Conservation (phyloP, 2,113 vertebrate genomes). For the Podiceps cristatus region DNA sequence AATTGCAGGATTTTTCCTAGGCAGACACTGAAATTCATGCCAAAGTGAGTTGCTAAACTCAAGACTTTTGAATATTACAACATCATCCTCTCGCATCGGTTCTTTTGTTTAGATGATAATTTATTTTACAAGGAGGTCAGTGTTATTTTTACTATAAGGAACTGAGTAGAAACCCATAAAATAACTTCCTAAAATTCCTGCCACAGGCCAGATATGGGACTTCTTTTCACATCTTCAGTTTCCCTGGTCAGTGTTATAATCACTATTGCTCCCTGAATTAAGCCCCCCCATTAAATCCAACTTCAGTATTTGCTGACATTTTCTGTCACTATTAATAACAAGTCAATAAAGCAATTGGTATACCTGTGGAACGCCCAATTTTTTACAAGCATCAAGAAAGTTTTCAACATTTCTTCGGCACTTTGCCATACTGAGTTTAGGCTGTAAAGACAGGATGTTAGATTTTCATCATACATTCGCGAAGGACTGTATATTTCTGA, state of each 20-base stretch:
- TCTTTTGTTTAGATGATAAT: not conserved
- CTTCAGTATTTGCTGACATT: not conserved
- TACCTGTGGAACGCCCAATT: conserved; percentile 96
- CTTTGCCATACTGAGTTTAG: conserved; percentile 99
- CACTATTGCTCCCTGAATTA: not conserved
- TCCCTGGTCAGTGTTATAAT: not conserved
- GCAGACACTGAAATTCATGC: not conserved
- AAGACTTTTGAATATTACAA: not conserved
- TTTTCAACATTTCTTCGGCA: conserved; percentile 98
- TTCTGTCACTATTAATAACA: not conserved
- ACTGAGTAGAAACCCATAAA: not conserved
- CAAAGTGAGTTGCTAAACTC: not conserved
- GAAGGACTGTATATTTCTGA: not conserved
- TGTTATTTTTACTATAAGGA: not conserved
- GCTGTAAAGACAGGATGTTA: conserved; percentile 77
- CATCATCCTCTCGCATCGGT: not conserved
- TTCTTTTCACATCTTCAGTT: not conserved
- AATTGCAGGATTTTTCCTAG: not conserved
- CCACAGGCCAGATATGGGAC: not conserved
- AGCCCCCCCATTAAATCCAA: not conserved
- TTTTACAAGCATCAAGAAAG: conserved; percentile 98
- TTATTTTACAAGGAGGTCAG: not conserved
- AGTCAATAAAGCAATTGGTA: not conserved
- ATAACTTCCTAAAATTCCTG: not conserved
- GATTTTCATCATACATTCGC: not conserved